These are phyloP conservation scores for Sylvia borin DNA, from an alignment of 2,797 vertebrate genomes.

Conservation along the genomic window DNA sequence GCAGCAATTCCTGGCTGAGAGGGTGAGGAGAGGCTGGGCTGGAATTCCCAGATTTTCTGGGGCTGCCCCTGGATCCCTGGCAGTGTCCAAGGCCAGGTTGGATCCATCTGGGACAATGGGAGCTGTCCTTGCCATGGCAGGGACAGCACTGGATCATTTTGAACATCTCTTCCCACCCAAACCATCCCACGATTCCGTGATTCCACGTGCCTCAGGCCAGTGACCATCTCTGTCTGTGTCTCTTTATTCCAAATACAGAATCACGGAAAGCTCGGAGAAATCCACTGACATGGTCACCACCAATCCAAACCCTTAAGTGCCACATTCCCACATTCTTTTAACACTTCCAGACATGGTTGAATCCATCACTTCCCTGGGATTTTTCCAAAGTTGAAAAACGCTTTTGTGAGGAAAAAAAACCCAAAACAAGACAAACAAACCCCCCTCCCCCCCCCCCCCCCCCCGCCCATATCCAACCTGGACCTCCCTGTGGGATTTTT, in stretches of 20 bases:
- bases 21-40: neutral
- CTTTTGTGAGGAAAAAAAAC: neutral
- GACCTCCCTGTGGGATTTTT: neutral
- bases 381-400: too few relatives aligned
- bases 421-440: too few relatives aligned
- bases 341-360: rapidly evolving
- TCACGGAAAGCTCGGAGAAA: neutral
- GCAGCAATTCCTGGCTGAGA: neutral
- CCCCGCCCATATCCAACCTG: too few relatives aligned
- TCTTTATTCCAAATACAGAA: neutral
- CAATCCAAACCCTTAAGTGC: rapidly evolving
- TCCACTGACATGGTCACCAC: neutral
- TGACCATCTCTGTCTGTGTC: rapidly evolving
- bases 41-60: too few relatives aligned
- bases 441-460: too few relatives aligned
- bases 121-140: neutral
- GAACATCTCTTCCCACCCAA: neutral
- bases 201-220: neutral
- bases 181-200: neutral
- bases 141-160: rapidly evolving
- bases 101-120: rapidly evolving
- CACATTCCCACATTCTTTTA: neutral
- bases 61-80: too few relatives aligned
- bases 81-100: too few relatives aligned
- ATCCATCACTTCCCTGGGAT: too few relatives aligned